Percentiles rank a stretch among this genome's conserved stretches.
phyloP scores from a whole-genome alignment of 2,113 vertebrate genomes.

The Gymnobelideus leadbeateri region DNA sequence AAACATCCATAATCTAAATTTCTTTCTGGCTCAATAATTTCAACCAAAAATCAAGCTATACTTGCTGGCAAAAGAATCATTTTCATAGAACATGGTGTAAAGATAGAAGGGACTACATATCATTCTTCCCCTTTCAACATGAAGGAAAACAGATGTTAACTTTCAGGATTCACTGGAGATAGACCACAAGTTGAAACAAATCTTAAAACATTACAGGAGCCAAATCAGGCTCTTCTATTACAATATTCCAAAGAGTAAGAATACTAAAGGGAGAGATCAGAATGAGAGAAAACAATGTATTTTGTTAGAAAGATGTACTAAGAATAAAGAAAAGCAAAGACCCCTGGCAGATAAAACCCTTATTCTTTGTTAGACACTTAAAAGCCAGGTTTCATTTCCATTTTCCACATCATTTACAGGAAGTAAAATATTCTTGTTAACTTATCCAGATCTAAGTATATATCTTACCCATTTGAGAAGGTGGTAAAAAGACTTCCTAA shows the following conservation, averaged over 20 bases:
- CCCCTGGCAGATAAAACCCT: slow-evolving; percentile 19
- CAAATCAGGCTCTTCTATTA: not conserved
- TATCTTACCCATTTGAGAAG: not conserved
- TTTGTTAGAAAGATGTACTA: not conserved
- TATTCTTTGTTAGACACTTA: slow-evolving; percentile 22
- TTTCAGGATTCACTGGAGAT: slow-evolving; percentile 30
- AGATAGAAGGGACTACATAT: not conserved
- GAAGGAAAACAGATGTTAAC: not conserved
- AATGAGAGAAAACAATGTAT: slow-evolving; percentile 20
- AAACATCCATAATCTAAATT: slow-evolving; percentile 41
- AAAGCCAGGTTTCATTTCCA: not conserved
- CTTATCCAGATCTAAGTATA: not conserved
- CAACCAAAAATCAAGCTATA: slow-evolving; percentile 33
- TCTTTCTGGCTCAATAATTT: slow-evolving; percentile 28
- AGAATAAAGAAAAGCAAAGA: slow-evolving; percentile 39
- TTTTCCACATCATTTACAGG: slow-evolving; percentile 24
- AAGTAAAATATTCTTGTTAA: not conserved
- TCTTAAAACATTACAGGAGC: slow-evolving; percentile 12
- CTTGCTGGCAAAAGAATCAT: slow-evolving; percentile 7
- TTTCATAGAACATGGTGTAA: not conserved
- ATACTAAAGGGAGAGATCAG: slow-evolving; percentile 20
- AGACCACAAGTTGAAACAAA: slow-evolving; percentile 47
- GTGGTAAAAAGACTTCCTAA: not conserved
- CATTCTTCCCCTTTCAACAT: slow-evolving; percentile 8
- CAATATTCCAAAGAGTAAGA: slow-evolving; percentile 38